phyloP scores from a whole-genome alignment of 2,113 vertebrate genomes.

The Ochotona princeps region DNA sequence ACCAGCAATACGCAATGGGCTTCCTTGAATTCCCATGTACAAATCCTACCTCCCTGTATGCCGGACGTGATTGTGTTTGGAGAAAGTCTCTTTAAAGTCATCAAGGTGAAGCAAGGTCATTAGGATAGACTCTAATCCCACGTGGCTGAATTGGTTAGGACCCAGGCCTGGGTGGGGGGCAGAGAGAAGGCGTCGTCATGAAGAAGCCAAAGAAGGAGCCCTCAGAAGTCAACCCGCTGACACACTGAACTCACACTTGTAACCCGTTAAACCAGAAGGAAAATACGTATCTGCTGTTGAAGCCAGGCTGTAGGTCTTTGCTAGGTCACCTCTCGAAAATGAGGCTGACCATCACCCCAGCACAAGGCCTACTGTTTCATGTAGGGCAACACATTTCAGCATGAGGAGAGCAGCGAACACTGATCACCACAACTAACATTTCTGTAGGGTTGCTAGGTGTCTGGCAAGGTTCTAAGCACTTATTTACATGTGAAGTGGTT shows the following conservation, averaged over 20 bases:
- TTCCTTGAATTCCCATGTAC: not conserved
- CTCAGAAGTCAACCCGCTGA: not conserved
- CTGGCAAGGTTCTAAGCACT: not conserved
- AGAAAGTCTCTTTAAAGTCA: not conserved
- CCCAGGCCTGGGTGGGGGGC: not conserved
- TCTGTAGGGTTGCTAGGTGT: not conserved
- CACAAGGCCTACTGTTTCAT: not conserved
- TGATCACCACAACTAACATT: not conserved
- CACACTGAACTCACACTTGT: not conserved
- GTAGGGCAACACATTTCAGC: not conserved
- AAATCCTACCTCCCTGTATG: not conserved
- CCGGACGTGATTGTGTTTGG: not conserved
- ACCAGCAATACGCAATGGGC: not conserved
- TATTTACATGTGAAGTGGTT: constrained; percentile 1
- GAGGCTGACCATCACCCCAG: not conserved
- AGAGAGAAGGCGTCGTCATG: not conserved
- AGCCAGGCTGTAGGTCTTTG: not conserved
- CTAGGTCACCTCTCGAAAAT: not conserved
- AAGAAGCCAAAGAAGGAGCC: not conserved
- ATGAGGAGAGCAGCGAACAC: not conserved
- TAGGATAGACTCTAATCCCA: not conserved
- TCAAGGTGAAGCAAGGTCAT: not conserved
- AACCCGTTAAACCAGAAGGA: not conserved
- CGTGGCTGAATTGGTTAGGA: not conserved
- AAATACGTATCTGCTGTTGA: not conserved